Percentiles rank a stretch among this genome's conserved stretches.
phyloP scores from a whole-genome alignment of 2,797 vertebrate species.

The Etheostoma perlongum region DNA sequence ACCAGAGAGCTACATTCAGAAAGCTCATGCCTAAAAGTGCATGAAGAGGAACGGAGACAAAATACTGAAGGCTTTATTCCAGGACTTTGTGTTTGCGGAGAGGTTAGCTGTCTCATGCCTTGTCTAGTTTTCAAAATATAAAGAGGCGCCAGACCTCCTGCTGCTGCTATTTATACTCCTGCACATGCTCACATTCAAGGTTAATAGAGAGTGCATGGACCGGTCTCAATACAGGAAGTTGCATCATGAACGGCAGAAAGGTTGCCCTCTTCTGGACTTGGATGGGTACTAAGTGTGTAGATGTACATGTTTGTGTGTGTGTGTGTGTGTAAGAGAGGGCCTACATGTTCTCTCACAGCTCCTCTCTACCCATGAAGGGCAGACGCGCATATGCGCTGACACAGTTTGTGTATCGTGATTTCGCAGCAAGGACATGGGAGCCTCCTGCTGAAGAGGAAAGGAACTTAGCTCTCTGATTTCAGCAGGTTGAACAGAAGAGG shows the following conservation, averaged over 20 bases:
- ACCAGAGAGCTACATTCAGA: conserved; percentile 57
- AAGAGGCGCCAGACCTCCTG: conserved; percentile 18
- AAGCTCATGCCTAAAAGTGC: conserved; percentile 27
- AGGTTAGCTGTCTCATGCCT: not conserved
- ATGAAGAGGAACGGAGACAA: not conserved
- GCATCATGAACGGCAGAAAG: conserved; percentile 55
- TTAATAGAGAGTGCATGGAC: conserved; percentile 60
- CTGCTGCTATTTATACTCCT: conserved; percentile 49
- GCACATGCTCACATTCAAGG: conserved; percentile 54
- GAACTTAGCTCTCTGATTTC: conserved; percentile 41
- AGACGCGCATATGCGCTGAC: conserved; percentile 50
- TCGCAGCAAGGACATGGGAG: conserved; percentile 54
- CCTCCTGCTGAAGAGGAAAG: conserved; percentile 42
- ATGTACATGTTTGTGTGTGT: conserved; percentile 30
- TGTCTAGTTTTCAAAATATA: not conserved
- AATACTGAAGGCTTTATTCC: conserved; percentile 10
- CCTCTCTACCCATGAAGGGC: conserved; percentile 74
- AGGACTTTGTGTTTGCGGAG: not conserved
- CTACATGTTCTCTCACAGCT: conserved; percentile 47
- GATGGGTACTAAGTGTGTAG: conserved; percentile 55
- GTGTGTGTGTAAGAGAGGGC: conserved; percentile 25
- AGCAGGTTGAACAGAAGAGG: conserved; percentile 46
- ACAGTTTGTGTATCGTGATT: conserved; percentile 65
- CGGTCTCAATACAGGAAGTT: conserved; percentile 71
- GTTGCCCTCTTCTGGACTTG: conserved; percentile 72